Base-by-base conservation (phyloP, 2,797 vertebrate genomes). In the Semotilus atromaculatus region DNA sequence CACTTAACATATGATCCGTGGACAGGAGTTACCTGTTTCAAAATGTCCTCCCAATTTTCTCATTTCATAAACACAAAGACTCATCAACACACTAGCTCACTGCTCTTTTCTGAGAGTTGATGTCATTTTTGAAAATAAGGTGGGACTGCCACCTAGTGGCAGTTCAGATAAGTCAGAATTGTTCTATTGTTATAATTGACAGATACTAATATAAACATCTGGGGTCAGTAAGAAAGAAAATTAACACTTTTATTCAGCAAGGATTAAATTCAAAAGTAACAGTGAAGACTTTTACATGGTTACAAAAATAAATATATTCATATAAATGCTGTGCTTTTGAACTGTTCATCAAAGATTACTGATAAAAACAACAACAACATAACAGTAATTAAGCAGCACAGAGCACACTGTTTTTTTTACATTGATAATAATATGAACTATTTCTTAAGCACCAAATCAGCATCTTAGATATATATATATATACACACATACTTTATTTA, bases 131-230 rank as follows among this genome's bases (percentile, higher is more conserved):
- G 55, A 66, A 70, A 80, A 86, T 76, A 87, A 78, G 73, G 40
- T 91, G 88, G 91, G 36, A 91, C 90, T 93, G 91, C 92, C 94
- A 90, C 89, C 95, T 91, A 91, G 88, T 92, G 95, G 91, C 43
- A 29, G 4, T 60, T 19, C 3, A 80, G 90, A 88, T 92, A 91
- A 23, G 81, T 36, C 4, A 58, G 55, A 77, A 62, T 43, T 29
- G 31, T 55, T 55, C 29, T 48, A 48, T 48, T 8, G 73, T n/a
- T 75, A 68, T 83, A 92, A 66, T 29, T 38, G 13, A 75, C 11
- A 7, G 8, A 62, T 29, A 2, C 11, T 62, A 29, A 62, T 19
- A 31, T 29, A 73, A 48, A 72, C 45, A 7, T 48, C 48, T 72
- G 40, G 55, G 55, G 0, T 60, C 4, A 60, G n/a, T 60, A 26